Evolutionary conservation across 2,888 invertebrate species (phyloP).

Genomic region (Platycnemis pennipes): DNA sequence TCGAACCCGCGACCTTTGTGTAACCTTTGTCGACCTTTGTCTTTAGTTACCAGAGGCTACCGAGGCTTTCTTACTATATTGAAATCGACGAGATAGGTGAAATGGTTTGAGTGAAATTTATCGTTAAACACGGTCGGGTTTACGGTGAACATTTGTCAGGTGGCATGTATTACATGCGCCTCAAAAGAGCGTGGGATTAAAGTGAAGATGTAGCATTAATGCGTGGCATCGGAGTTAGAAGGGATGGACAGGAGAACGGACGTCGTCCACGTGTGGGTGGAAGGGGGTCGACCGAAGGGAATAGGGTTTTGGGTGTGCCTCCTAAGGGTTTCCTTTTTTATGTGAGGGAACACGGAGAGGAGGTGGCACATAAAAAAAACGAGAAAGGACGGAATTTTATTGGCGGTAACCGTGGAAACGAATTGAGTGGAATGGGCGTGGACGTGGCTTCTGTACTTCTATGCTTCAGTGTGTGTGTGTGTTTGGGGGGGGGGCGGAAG

Average conservation of each 20-base stretch:
- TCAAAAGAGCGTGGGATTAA: not conserved
- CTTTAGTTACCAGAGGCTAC: too few species aligned
- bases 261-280: not conserved
- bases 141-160: not conserved
- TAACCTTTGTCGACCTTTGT: too few species aligned
- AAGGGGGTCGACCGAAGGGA: not conserved
- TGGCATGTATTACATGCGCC: not conserved
- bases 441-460: not conserved
- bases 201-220: not conserved
- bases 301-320: not conserved
- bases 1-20: too few species aligned
- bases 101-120: not conserved
- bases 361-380: not conserved
- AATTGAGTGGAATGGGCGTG: slow-evolving; percentile 28
- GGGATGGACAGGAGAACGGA: not conserved
- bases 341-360: not conserved
- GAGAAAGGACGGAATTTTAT: not conserved
- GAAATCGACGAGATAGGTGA: too few species aligned
- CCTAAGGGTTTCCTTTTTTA: not conserved
- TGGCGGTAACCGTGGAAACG: slow-evolving; percentile 13
- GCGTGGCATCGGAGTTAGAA: not conserved
- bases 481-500: not conserved
- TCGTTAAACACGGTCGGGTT: not conserved
- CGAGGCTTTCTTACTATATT: too few species aligned
- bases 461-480: not conserved